Percentiles rank a stretch among this genome's conserved stretches.
phyloP scores from a whole-genome alignment of 53 echinoderm and acorn worm genomes.

The Mesocentrotus franciscanus region DNA sequence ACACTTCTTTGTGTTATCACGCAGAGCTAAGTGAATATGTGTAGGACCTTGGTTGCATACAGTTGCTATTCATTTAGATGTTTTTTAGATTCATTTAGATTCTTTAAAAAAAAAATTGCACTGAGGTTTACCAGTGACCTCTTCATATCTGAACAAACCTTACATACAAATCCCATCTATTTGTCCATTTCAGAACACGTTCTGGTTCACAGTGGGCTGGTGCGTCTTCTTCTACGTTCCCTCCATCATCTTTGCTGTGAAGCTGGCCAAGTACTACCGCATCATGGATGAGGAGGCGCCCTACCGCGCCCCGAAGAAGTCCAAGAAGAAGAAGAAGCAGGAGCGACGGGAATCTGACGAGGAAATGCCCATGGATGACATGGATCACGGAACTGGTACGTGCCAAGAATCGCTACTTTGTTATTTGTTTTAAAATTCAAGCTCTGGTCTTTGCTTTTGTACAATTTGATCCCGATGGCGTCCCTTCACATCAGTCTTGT shows the following conservation, averaged over 20 bases:
- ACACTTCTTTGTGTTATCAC: too few relatives aligned
- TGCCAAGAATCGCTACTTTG: neutral
- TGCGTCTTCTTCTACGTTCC: slow-evolving; percentile 93
- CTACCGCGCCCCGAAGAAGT: slow-evolving; percentile 64
- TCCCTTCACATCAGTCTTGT: too few relatives aligned
- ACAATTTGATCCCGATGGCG: neutral
- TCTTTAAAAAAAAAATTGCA: too few relatives aligned
- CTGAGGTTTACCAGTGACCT: too few relatives aligned
- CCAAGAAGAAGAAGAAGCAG: slow-evolving; percentile 76
- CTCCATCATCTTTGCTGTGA: slow-evolving; percentile 87
- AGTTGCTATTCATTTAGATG: too few relatives aligned
- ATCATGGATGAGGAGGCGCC: slow-evolving; percentile 88
- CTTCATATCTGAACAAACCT: neutral
- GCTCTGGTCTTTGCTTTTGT: neutral
- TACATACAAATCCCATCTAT: neutral
- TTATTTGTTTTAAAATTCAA: neutral
- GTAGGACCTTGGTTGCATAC: too few relatives aligned
- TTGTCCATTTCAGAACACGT: slow-evolving; percentile 76
- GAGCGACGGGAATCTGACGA: slow-evolving; percentile 63
- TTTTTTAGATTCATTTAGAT: too few relatives aligned
- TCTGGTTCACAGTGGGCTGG: slow-evolving; percentile 99
- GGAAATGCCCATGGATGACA: slow-evolving; percentile 80
- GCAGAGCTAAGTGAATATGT: too few relatives aligned
- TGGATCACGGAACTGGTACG: slow-evolving; percentile 64
- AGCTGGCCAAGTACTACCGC: slow-evolving; percentile 97